Evolutionary conservation across 2,797 vertebrate species (phyloP), one percentile per base, ranked within the genome.

Genomic region (Thunnus albacares): DNA sequence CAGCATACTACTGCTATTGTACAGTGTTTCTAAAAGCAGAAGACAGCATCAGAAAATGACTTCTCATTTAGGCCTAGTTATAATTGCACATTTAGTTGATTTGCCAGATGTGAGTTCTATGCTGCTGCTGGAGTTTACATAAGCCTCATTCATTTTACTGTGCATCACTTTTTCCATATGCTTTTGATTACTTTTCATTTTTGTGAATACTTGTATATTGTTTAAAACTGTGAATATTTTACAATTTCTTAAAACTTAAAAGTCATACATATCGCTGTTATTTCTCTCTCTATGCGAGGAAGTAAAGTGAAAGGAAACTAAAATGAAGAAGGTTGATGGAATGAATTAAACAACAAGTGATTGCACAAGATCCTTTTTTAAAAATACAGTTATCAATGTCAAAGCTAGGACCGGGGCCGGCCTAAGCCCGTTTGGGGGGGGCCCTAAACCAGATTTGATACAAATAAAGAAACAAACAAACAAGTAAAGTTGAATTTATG

Each of bases 41-140:
- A 52, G 26, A 18, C 28, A 6, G 35, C 7, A 26, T 59, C 38
- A 81, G 55, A 51, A 58, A 74, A 59, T 28, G 7, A 65, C 64
- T 66, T 65, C 41, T 28, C n/a, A 26, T 45, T 52, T 28, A 22
- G 22, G 22, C 22, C 22, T 22, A 77, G 43, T 57, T 33, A n/a
- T 62, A 61, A 72, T 60, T 64, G n/a, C 56, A 13, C 33, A 41
- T 60, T 67, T 20, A 49, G 47, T 51, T 65, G 38, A 71, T 76
- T 67, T 65, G 20, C 59, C 66, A 67, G 70, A 68, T 77, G 65
- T 70, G 52, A 67, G 20, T 38, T 74, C 4, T 17, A 2, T 14
- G 0, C 35, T 33, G 30, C 65, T 15, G 22, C 35, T 70, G 38
- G 35, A 24, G 59, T 75, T 51, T 67, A 61, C 65, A 57, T 6